Evolutionary conservation across 2,797 vertebrate species (phyloP).

Genomic region (Tapirus indicus): DNA sequence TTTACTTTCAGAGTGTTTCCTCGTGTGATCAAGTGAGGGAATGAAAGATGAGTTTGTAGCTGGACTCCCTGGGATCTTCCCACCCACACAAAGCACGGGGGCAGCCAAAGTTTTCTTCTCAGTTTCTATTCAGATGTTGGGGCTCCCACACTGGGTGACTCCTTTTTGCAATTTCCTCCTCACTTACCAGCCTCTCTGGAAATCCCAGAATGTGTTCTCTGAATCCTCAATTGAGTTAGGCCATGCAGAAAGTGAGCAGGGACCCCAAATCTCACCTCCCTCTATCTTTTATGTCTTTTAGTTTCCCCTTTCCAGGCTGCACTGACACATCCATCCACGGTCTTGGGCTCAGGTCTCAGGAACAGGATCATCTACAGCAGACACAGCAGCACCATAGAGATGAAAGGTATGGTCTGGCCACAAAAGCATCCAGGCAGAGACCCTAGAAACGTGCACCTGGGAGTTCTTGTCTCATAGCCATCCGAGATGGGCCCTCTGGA

Average conservation of each 20-base stretch:
- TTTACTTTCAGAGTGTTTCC: background rate
- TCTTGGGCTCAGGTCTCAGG: background rate
- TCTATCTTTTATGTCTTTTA: background rate
- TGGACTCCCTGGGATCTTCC: too few relatives aligned
- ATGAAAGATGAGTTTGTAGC: too few relatives aligned
- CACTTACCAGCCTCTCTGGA: too few relatives aligned
- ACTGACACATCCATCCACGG: background rate
- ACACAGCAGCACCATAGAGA: too few relatives aligned
- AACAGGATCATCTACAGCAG: background rate
- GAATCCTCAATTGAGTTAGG: background rate
- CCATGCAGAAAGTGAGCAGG: background rate
- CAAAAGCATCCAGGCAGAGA: background rate
- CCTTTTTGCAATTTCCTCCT: too few relatives aligned
- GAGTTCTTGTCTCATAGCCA: background rate
- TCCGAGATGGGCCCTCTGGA: background rate
- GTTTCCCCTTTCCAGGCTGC: background rate
- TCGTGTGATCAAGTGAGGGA: background rate
- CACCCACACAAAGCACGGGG: rapidly evolving
- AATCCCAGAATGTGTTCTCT: background rate
- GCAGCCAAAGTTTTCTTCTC: background rate
- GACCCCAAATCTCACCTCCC: background rate
- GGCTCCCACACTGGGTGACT: background rate
- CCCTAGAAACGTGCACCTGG: background rate
- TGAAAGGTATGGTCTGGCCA: too few relatives aligned
- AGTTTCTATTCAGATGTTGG: too few relatives aligned